Evolutionary conservation across 2,113 vertebrate genomes (phyloP), one percentile per base, ranked within the genome.

Genomic region (Chionodraco myersi): DNA sequence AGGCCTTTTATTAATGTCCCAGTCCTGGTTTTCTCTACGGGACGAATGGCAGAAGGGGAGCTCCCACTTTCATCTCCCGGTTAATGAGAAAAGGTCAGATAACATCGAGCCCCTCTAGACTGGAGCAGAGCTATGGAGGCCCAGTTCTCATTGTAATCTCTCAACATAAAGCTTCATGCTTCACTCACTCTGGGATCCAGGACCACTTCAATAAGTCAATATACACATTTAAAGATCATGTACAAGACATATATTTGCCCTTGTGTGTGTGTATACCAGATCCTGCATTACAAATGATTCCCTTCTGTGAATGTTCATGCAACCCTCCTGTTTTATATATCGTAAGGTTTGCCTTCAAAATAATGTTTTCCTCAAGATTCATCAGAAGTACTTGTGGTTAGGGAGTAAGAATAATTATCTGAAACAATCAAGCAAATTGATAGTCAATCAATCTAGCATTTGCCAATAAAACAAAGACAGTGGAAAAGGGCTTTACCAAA

Each of bases 1-100:
- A 64, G 71, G 73, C 77, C 80, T 89, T 41, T 89, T 91, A 92
- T 92, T 89, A 89, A 90, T 85, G 85, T 83, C 82, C 82, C 81
- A 71, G 72, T 79, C 87, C 79, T 79, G 86, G 82, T 87, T 88
- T 84, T 84, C 91, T 92, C 92, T 64, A 52, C 82, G 90, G 91
- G 88, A 91, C 65, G 56, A 82, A 83, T 81, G 82, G 87, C 87
- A 67, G 56, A 72, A 86, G 87, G 88, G 85, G 64, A 86, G 83
- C 88, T 71, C 67, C 81, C 45, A 59, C 88, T 90, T 92, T 91
- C 87, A 91, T 92, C 89, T 90, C 51, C 30, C 75, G 66, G 80
- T 87, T 92, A 92, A 93, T 91, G 91, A 93, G 91, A 91, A 93
- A 91, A 90, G 82, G 83, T 78, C 89, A 90, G 88, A 93, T 92